Evolutionary conservation across 2,888 invertebrate genomes (phyloP).

Genomic region (Morpho helenor): DNA sequence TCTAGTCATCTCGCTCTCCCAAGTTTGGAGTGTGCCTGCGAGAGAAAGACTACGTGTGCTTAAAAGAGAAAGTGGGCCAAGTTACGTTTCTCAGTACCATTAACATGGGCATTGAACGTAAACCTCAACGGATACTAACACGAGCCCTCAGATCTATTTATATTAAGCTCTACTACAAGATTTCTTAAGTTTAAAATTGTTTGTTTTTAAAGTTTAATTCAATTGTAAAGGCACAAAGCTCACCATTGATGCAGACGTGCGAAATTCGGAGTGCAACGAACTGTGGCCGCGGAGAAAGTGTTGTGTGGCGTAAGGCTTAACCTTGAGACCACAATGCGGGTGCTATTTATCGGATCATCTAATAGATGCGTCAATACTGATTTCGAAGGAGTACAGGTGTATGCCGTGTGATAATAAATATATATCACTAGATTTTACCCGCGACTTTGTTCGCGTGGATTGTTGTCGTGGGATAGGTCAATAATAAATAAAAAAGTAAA

Average conservation of each 20-base stretch:
- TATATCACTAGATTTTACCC: too few relatives aligned
- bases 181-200: conserved; percentile 28
- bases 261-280: conserved; percentile 76
- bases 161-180: conserved; percentile 27
- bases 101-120: conserved; percentile 75
- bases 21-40: conserved; percentile 35
- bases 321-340: conserved; percentile 64
- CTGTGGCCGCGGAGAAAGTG: conserved; percentile 69
- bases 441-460: too few relatives aligned
- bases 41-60: conserved; percentile 65
- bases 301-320: conserved; percentile 72
- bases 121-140: conserved; percentile 64
- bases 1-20: conserved; percentile 59
- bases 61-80: conserved; percentile 80
- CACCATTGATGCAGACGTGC: conserved; percentile 48
- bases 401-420: too few relatives aligned
- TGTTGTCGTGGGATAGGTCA: too few relatives aligned
- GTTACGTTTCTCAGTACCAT: conserved; percentile 76
- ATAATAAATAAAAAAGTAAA: too few relatives aligned
- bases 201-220: conserved; percentile 25
- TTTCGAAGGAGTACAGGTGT: conserved; percentile 37
- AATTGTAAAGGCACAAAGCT: conserved; percentile 39
- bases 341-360: conserved; percentile 58
- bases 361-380: conserved; percentile 62
- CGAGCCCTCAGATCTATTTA: conserved; percentile 26